A percentile compares a stretch with the other conserved stretches of the same genome.
Evolutionary conservation across 2,113 vertebrate genomes (phyloP).

Genomic region (Barnardius zonarius): DNA sequence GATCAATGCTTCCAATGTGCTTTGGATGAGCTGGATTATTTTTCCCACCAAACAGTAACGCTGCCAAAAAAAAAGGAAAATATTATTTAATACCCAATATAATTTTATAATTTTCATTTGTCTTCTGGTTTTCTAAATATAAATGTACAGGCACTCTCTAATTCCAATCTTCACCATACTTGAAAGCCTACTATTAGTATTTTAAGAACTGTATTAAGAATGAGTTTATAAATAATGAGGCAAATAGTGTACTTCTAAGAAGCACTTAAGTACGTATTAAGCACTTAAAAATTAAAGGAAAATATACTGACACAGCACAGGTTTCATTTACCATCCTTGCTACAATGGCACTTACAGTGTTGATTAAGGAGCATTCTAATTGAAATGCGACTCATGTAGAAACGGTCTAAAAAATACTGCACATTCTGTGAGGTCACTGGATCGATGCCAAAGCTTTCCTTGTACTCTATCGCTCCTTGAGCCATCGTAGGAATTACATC

Average conservation of each 20-base stretch:
- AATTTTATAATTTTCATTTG: neutral
- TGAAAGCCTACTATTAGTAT: neutral
- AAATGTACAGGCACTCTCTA: neutral
- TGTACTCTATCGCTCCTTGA: conserved; percentile 95
- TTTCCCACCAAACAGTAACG: conserved; percentile 92
- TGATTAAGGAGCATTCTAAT: conserved; percentile 99
- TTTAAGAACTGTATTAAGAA: neutral
- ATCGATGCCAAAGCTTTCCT: conserved; percentile 92
- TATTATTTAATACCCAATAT: neutral
- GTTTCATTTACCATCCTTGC: neutral
- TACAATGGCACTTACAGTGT: conserved; percentile 84
- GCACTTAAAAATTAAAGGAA: conserved; percentile 9
- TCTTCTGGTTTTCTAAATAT: neutral
- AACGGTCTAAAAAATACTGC: conserved; percentile 98
- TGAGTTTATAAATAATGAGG: neutral
- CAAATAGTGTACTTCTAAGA: neutral
- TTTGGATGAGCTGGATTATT: conserved; percentile 93
- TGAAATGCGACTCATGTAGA: conserved; percentile 99
- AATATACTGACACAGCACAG: neutral
- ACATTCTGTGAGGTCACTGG: conserved; percentile 95
- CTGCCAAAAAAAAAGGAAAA: conserved; percentile 71
- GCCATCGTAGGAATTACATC: conserved; percentile 98
- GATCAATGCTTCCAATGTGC: conserved; percentile 97
- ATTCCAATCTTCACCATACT: neutral
- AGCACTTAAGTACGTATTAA: neutral